Evolutionary conservation across 2,888 invertebrate species (phyloP).

Genomic region (Steinernema scapterisci): DNA sequence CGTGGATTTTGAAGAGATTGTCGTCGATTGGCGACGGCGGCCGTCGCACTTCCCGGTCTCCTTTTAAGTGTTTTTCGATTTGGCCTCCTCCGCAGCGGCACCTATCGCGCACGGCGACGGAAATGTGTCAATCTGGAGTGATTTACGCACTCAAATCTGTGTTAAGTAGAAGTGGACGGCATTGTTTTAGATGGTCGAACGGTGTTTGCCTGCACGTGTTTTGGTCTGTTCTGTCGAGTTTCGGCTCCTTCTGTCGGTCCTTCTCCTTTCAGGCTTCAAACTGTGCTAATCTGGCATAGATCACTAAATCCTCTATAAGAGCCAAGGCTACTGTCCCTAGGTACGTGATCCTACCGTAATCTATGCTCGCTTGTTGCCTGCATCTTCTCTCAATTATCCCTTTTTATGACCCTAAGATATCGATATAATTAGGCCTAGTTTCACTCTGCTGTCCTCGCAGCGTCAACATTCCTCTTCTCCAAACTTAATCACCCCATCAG

Average conservation of each 20-base stretch:
- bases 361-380: too few relatives aligned
- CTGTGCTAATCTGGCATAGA: too few relatives aligned
- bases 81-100: not conserved
- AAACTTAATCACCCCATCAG: not conserved
- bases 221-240: not conserved
- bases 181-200: constrained; percentile 6
- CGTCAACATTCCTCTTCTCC: too few relatives aligned
- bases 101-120: not conserved
- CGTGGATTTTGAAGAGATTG: not conserved
- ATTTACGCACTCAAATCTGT: constrained; percentile 21
- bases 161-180: constrained; percentile 20
- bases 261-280: too few relatives aligned
- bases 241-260: not conserved
- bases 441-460: too few relatives aligned
- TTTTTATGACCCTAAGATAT: too few relatives aligned
- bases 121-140: constrained; percentile 17
- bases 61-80: constrained; percentile 23
- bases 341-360: too few relatives aligned
- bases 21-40: not conserved
- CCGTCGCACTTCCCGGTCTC: constrained; percentile 23
- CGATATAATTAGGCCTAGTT: too few relatives aligned
- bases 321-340: too few relatives aligned
- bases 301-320: too few relatives aligned
- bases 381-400: too few relatives aligned
- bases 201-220: not conserved